Evolutionary conservation across 1,140 invertebrate species (phyloP).

Genomic region (Tenebrio molitor): DNA sequence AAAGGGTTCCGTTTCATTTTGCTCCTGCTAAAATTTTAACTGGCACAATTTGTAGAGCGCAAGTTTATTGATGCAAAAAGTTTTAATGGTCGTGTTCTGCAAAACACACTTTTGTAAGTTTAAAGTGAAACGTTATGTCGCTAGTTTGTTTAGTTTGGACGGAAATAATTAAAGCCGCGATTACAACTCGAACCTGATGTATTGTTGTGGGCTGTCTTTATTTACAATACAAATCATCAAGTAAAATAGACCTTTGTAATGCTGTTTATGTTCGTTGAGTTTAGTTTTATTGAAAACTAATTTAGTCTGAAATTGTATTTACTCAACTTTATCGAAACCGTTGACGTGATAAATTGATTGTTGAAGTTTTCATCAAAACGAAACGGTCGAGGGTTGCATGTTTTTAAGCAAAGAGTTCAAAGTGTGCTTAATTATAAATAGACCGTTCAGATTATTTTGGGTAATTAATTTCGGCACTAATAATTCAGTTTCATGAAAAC

Average conservation of each 20-base stretch:
- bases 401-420: background rate
- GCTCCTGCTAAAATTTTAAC: slow-evolving; percentile 22
- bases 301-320: slow-evolving; percentile 26
- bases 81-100: slow-evolving; percentile 30
- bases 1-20: slow-evolving; percentile 22
- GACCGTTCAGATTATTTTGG: background rate
- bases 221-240: slow-evolving; percentile 7
- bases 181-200: slow-evolving; percentile 12
- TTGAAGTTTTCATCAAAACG: slow-evolving; percentile 6
- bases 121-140: slow-evolving; percentile 8
- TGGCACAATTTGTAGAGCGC: slow-evolving; percentile 24
- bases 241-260: background rate
- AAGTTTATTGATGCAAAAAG: slow-evolving; percentile 38
- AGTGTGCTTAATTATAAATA: background rate
- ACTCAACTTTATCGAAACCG: background rate
- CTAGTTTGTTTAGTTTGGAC: slow-evolving; percentile 17
- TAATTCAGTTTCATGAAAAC: slow-evolving; percentile 18
- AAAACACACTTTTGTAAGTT: slow-evolving; percentile 7
- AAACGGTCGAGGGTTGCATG: slow-evolving; percentile 13
- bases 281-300: slow-evolving; percentile 24
- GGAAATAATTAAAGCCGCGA: slow-evolving; percentile 20
- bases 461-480: slow-evolving; percentile 6
- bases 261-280: slow-evolving; percentile 1
- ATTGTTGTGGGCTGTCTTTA: slow-evolving; percentile 3
- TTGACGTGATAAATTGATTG: slow-evolving; percentile 26